A percentile compares a stretch with the other conserved stretches of the same genome.
These are phyloP conservation scores for Lates japonicus DNA, from an alignment of 2,797 vertebrate genomes.

Conservation along the genomic window DNA sequence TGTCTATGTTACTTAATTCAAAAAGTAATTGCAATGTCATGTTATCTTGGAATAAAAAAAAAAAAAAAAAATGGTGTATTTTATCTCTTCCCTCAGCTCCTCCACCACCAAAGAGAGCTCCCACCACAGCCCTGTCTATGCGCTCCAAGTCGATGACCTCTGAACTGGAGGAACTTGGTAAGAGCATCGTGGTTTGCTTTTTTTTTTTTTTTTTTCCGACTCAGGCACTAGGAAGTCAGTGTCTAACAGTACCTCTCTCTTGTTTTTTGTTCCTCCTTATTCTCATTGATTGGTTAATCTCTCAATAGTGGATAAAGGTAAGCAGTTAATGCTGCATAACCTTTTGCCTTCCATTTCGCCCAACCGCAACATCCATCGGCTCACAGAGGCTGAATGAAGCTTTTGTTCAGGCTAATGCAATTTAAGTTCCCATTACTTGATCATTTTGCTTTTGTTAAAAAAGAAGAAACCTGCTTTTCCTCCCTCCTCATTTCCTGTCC, in stretches of 20 bases:
- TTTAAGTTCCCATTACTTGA: conserved; percentile 34
- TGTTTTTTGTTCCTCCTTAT: conserved; percentile 46
- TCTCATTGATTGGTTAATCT: conserved; percentile 72
- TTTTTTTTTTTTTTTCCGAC: not conserved
- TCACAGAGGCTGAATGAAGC: conserved; percentile 42
- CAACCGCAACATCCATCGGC: conserved; percentile 17
- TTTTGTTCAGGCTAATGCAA: conserved; percentile 22
- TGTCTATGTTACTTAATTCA: too few relatives aligned
- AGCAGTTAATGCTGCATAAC: conserved; percentile 75
- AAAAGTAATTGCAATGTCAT: too few relatives aligned
- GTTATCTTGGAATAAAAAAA: not conserved
- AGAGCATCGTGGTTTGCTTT: conserved; percentile 61
- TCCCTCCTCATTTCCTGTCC: conserved; percentile 57
- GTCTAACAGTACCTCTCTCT: conserved; percentile 64
- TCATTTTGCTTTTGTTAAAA: conserved; percentile 27
- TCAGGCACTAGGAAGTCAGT: conserved; percentile 9
- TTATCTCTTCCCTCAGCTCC: conserved; percentile 84
- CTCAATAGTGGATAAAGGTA: conserved; percentile 97
- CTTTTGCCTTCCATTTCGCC: conserved; percentile 29
- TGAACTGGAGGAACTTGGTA: conserved; percentile 98
- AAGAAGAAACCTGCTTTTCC: conserved; percentile 1
- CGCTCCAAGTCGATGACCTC: conserved; percentile 99
- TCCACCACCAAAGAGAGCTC: conserved; percentile 96
- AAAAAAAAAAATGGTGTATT: not conserved
- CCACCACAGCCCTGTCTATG: conserved; percentile 97